Base-by-base conservation (phyloP, 2,888 invertebrate species). In the Agrilus cyanescens region DNA sequence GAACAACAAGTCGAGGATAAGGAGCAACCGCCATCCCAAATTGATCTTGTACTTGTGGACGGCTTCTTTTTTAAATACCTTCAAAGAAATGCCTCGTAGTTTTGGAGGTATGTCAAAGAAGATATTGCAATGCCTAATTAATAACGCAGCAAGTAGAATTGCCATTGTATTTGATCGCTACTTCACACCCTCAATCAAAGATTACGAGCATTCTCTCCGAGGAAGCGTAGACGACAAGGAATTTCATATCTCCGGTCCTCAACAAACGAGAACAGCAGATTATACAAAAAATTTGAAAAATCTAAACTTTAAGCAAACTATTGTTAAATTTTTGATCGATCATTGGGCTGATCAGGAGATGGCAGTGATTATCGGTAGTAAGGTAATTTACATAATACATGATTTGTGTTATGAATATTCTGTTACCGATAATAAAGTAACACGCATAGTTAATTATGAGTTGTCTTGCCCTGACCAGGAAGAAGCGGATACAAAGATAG, bases 301-400 rank as follows among this genome's bases (percentile, higher is more conserved):
- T 31, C 32, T 43, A 7, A 34, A 50, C 2, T 52, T 50, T 30
- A 52, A 52, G 47, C 31, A 40, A 40, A 57, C 56, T 36, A 20
- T 57, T 6, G 55, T 56, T 2, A 47, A 52, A 14, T 58, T 58
- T 46, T 43, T 58, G 1, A 53, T 56, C 15, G 47, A 52, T 13
- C 49, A 57, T 49, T 58, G 55, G 57, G 41, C 49, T 40, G 40
- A 43, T 43, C 34, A 50, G 32, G 55, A 57, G 33, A 50, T 56
- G 50, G 49, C 47, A 10, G 4, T 50, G 18, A 44, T 53, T 45
- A 52, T 57, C 29, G 53, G 54, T 37, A 45, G 43, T 13, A 57
- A 56, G 47, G 46, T 32, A 37, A 52, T 58, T 12, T 48, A 50
- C 38, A 1, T 53, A n/a, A 52, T 34, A 33, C 42, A 43, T 36